A percentile compares a stretch with the other conserved stretches of the same genome.
Evolutionary conservation across 2,888 invertebrate genomes (phyloP).

Genomic region (Tolmerus cingulatus): DNA sequence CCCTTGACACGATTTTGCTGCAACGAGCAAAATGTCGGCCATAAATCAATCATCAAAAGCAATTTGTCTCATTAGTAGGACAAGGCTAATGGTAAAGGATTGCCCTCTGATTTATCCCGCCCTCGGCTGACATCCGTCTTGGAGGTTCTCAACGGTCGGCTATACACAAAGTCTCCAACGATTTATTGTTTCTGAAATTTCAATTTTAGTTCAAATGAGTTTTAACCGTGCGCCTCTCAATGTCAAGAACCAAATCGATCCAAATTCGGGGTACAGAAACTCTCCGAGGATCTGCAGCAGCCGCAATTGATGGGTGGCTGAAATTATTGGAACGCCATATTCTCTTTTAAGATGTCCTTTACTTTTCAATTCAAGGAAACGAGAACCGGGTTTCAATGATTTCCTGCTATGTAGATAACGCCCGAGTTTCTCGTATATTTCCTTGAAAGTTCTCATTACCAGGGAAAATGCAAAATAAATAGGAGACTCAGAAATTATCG

Average conservation of each 20-base stretch:
- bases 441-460: background rate
- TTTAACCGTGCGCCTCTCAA: background rate
- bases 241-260: background rate
- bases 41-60: conserved; percentile 38
- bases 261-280: background rate
- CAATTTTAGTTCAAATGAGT: background rate
- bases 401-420: background rate
- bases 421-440: background rate
- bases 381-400: background rate
- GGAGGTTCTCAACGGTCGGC: background rate
- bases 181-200: conserved; percentile 2
- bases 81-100: conserved; percentile 35
- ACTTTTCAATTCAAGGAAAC: background rate
- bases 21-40: background rate
- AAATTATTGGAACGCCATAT: background rate
- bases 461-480: background rate
- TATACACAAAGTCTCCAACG: background rate
- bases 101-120: conserved; percentile 24
- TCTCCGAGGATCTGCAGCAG: background rate
- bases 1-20: conserved; percentile 32
- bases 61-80: conserved; percentile 35
- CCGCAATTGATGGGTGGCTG: background rate
- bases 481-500: background rate
- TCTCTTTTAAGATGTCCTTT: background rate
- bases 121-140: background rate